These are phyloP conservation scores for Haliclona indistincta DNA, from an alignment of 37 sponge, comb jelly and placozoan species.

Conservation along the genomic window DNA sequence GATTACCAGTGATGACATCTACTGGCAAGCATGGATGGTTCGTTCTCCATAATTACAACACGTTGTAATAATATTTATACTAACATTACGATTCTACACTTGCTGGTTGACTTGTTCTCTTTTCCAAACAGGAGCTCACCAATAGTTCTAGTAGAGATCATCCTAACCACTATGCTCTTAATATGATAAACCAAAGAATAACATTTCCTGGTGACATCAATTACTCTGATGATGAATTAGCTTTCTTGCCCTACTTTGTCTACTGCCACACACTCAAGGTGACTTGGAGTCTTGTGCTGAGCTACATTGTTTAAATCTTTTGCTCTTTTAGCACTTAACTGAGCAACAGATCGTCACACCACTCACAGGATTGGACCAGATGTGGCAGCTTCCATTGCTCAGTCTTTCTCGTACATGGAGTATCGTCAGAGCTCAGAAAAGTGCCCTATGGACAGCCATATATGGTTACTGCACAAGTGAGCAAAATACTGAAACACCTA, in stretches of 20 bases:
- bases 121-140: constrained; percentile 34
- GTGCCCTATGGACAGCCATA: constrained; percentile 72
- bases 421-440: constrained; percentile 36
- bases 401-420: constrained; percentile 69
- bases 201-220: constrained; percentile 75
- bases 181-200: constrained; percentile 84
- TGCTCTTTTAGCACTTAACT: not conserved
- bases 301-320: not conserved
- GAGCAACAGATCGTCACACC: not conserved
- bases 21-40: constrained; percentile 61
- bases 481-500: not conserved
- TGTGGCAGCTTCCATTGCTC: constrained; percentile 2
- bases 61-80: not conserved
- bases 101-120: not conserved
- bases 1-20: constrained; percentile 49
- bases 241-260: constrained; percentile 77
- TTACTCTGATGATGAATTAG: constrained; percentile 82
- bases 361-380: not conserved
- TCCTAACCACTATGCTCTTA: constrained; percentile 72
- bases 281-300: not conserved
- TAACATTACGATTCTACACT: not conserved
- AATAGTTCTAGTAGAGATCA: constrained; percentile 28
- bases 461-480: constrained; percentile 57
- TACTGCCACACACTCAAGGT: constrained; percentile 76
- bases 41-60: not conserved